A percentile compares a stretch with the other conserved stretches of the same genome.
These are phyloP conservation scores for Arion vulgaris DNA, from an alignment of 1,140 invertebrate genomes.

Conservation along the genomic window DNA sequence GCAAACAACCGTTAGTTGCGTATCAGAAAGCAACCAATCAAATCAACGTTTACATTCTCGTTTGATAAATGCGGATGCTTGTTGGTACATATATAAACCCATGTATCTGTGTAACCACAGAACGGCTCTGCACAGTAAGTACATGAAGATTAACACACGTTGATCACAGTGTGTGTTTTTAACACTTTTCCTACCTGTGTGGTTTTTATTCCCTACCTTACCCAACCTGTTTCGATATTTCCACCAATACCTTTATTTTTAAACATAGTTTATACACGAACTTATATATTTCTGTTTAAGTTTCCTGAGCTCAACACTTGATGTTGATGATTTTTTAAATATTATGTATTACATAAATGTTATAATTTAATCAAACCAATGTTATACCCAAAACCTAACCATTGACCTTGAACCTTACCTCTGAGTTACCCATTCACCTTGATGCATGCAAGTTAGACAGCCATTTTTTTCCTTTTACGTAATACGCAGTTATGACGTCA, in stretches of 20 bases:
- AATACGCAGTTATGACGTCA: not conserved
- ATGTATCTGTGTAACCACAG: not conserved
- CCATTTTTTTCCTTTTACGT: not conserved
- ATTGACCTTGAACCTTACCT: not conserved
- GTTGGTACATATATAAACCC: slow-evolving; percentile 20
- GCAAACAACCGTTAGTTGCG: not conserved
- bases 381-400: not conserved
- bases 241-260: not conserved
- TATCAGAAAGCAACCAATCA: not conserved
- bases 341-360: too few species aligned
- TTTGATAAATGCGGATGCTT: not conserved
- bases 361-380: not conserved
- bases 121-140: slow-evolving; percentile 36
- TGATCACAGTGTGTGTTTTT: not conserved
- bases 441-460: not conserved
- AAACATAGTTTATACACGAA: too few species aligned
- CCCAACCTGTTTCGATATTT: not conserved
- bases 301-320: too few species aligned
- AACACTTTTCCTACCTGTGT: not conserved
- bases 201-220: not conserved
- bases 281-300: too few species aligned
- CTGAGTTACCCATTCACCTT: not conserved
- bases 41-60: slow-evolving; percentile 4
- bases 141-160: not conserved
- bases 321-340: too few species aligned